Percentiles rank a stretch among this genome's conserved stretches.
phyloP scores from a whole-genome alignment of 2,113 vertebrate species.

The Vombatus ursinus region DNA sequence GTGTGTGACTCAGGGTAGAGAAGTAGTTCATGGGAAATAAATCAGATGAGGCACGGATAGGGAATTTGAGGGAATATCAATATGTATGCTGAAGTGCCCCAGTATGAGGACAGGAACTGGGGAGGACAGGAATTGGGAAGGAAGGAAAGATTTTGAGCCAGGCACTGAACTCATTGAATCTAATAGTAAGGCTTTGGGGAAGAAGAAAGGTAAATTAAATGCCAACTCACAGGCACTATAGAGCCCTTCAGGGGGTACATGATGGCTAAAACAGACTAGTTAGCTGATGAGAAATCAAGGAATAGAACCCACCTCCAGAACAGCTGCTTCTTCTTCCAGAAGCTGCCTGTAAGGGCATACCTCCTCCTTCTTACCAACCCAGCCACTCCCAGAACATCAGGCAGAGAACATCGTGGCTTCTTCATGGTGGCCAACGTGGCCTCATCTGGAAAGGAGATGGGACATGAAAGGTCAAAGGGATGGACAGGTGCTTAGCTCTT shows the following conservation, averaged over 20 bases:
- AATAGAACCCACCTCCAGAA: conserved; percentile 87
- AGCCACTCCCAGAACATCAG: conserved; percentile 87
- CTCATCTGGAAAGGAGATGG: conserved; percentile 76
- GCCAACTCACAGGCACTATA: neutral
- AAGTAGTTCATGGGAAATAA: neutral
- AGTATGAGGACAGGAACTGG: neutral
- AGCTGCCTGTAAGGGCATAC: conserved; percentile 85
- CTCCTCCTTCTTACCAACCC: conserved; percentile 83
- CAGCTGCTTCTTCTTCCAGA: conserved; percentile 87
- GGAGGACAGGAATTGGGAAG: neutral
- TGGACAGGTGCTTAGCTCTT: neutral
- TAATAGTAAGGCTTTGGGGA: neutral
- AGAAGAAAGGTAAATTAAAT: neutral
- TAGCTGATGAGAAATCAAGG: neutral
- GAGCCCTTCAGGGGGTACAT: neutral
- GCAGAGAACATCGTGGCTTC: conserved; percentile 91
- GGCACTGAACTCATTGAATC: neutral
- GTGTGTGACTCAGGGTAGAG: neutral
- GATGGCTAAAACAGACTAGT: neutral
- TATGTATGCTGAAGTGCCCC: neutral
- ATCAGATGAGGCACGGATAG: neutral
- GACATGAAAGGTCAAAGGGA: neutral
- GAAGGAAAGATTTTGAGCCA: neutral
- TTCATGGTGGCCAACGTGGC: conserved; percentile 87
- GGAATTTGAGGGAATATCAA: neutral